Conservation (phyloP, 2,113 vertebrate genomes). For the Crypturellus undulatus region DNA sequence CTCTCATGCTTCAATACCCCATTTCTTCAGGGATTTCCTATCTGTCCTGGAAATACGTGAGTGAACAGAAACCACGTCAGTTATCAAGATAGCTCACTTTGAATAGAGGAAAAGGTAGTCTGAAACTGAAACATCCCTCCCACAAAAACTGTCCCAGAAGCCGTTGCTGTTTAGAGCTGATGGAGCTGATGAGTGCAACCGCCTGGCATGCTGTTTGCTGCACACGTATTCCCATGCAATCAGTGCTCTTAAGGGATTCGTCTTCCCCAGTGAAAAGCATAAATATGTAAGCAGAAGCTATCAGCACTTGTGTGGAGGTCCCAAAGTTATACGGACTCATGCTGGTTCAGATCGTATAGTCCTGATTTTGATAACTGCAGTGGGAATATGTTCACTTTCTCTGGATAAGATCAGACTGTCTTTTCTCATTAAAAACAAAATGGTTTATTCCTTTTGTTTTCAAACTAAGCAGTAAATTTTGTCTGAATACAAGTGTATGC, state of each 20-base stretch:
- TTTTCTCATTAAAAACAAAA: background rate
- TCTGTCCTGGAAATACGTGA: background rate
- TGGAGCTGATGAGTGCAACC: background rate
- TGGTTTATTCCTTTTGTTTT: background rate
- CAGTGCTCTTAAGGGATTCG: background rate
- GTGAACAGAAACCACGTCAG: background rate
- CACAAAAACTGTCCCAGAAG: background rate
- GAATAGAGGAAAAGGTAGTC: background rate
- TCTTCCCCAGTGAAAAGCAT: background rate
- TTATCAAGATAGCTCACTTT: background rate
- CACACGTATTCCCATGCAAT: background rate
- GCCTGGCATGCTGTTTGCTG: background rate
- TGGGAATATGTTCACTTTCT: background rate
- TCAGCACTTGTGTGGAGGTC: background rate
- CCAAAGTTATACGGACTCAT: background rate
- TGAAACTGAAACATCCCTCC: background rate
- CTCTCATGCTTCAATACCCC: background rate
- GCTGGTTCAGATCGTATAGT: background rate
- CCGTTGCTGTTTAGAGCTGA: background rate
- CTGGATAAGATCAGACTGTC: background rate
- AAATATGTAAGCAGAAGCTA: background rate
- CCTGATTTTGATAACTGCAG: background rate
- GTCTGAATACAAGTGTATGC: background rate
- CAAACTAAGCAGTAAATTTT: background rate
- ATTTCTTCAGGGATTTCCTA: background rate